phyloP scores from a whole-genome alignment of 1,140 invertebrate species.

The Tetraneura akinire region DNA sequence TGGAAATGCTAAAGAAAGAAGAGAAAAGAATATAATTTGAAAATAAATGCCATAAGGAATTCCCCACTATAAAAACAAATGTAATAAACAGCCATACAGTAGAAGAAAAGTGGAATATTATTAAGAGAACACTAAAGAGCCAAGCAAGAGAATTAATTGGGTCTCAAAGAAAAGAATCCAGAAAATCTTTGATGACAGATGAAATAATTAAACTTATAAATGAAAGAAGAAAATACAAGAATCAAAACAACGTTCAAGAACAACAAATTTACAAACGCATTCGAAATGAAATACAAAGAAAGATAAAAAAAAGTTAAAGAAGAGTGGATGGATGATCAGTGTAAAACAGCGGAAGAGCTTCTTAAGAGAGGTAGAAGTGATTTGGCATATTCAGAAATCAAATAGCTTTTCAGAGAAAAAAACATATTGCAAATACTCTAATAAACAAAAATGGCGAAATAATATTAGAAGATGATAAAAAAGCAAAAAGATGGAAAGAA shows the following conservation, averaged over 20 bases:
- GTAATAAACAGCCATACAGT: conserved; percentile 2
- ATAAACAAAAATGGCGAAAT: conserved; percentile 41
- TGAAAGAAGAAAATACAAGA: conserved; percentile 40
- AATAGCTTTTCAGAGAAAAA: conserved; percentile 40
- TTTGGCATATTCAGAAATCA: conserved; percentile 3
- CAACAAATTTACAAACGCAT: neutral
- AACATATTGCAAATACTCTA: conserved; percentile 52
- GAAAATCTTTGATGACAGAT: too few species aligned
- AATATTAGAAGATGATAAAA: neutral
- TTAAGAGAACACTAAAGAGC: conserved; percentile 26
- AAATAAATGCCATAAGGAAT: conserved; percentile 35
- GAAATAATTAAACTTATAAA: conserved; percentile 53
- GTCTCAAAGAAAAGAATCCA: conserved; percentile 3
- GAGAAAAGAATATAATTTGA: conserved; percentile 27
- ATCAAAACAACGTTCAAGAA: neutral
- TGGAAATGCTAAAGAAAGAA: conserved; percentile 28
- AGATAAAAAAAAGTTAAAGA: conserved; percentile 45
- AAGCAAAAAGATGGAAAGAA: conserved; percentile 23
- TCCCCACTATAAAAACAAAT: conserved; percentile 27
- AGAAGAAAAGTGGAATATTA: conserved; percentile 12
- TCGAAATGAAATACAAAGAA: neutral
- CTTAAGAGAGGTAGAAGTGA: neutral
- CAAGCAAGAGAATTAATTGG: conserved; percentile 18
- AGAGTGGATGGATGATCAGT: conserved; percentile 41
- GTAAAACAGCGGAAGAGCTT: conserved; percentile 49